Conservation (phyloP, 2,888 invertebrate species). For the Phania funesta region DNA sequence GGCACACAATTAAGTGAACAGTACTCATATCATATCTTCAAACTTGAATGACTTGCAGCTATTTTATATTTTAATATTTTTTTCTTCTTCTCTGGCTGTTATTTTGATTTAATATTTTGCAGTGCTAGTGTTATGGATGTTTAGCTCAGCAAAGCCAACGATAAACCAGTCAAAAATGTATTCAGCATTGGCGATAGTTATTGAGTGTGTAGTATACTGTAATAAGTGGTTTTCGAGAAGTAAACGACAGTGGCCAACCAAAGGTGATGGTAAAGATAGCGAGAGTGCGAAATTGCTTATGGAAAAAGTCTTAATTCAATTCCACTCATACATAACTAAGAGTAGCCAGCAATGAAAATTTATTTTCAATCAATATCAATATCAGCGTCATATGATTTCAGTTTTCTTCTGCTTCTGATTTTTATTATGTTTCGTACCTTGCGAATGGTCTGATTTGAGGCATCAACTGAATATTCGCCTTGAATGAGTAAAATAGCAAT, state of each 20-base stretch:
- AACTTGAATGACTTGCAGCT: conserved; percentile 67
- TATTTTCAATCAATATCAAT: conserved; percentile 47
- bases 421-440: not conserved
- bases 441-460: conserved; percentile 1
- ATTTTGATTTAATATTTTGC: not conserved
- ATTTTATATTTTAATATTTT: conserved; percentile 51
- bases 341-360: conserved; percentile 42
- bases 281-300: conserved; percentile 72
- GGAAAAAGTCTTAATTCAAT: conserved; percentile 49
- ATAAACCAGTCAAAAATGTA: conserved; percentile 36
- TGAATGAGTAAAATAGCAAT: not conserved
- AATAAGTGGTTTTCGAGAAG: conserved; percentile 35
- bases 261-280: conserved; percentile 59
- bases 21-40: conserved; percentile 65
- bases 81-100: conserved; percentile 2
- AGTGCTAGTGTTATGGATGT: not conserved
- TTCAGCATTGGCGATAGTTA: conserved; percentile 3
- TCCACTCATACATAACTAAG: not conserved
- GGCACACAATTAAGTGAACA: conserved; percentile 62
- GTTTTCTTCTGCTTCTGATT: not conserved
- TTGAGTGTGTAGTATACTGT: not conserved
- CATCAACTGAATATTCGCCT: conserved; percentile 23
- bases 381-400: conserved; percentile 53
- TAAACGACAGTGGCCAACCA: conserved; percentile 1
- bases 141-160: conserved; percentile 10